Conservation (phyloP, 2,888 invertebrate genomes). For the Drosophila hawaiiensis region DNA sequence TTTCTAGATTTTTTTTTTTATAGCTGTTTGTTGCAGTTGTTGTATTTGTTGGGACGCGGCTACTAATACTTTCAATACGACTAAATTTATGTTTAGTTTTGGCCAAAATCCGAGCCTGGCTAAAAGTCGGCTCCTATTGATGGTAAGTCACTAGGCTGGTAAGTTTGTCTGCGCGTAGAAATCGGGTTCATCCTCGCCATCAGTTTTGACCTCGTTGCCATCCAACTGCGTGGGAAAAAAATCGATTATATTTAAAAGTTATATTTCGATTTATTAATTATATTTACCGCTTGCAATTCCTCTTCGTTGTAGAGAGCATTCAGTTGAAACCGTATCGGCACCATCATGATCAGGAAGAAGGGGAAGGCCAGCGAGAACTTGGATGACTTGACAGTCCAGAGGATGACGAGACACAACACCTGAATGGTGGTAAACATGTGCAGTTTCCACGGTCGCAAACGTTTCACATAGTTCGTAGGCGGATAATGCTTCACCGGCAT, state of each 20-base stretch:
- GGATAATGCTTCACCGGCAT: constrained; percentile 99
- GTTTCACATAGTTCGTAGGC: constrained; percentile 93
- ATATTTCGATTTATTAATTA: not conserved
- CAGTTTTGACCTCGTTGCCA: constrained; percentile 91
- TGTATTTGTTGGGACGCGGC: constrained; percentile 44
- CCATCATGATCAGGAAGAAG: constrained; percentile 96
- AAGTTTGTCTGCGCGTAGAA: constrained; percentile 96
- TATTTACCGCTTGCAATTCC: constrained; percentile 93
- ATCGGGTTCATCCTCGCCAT: constrained; percentile 95
- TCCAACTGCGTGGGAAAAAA: constrained; percentile 88
- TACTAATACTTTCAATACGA: constrained; percentile 70
- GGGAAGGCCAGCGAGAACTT: constrained; percentile 95
- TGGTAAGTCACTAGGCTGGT: constrained; percentile 88
- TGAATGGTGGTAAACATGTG: constrained; percentile 96
- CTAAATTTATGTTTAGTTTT: constrained; percentile 60
- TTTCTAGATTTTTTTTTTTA: constrained; percentile 12
- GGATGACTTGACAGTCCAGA: constrained; percentile 96
- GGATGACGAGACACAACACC: constrained; percentile 90
- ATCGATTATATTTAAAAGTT: not conserved
- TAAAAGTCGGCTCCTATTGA: constrained; percentile 15
- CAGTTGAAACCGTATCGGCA: constrained; percentile 93
- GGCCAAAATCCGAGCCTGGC: constrained; percentile 31
- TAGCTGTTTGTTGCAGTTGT: constrained; percentile 10
- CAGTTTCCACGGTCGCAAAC: constrained; percentile 96
- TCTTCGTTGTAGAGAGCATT: constrained; percentile 90